Conservation (phyloP, 2,113 vertebrate species). For the Silurus glanis region DNA sequence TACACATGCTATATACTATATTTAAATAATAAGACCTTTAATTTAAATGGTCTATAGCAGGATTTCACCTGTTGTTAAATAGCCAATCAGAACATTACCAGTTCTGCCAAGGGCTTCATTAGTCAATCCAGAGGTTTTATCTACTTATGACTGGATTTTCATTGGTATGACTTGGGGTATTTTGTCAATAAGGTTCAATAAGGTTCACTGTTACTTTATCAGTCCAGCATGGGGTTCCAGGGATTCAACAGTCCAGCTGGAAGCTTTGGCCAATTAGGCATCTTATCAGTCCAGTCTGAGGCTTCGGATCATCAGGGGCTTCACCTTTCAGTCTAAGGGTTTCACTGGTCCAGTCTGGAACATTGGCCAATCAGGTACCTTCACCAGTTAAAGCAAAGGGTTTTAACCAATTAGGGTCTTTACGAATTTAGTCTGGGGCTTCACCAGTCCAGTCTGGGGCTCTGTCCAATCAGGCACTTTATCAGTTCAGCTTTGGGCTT, state of each 20-base stretch:
- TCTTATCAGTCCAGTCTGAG: neutral
- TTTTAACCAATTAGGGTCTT: neutral
- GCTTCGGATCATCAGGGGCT: neutral
- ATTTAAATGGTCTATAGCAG: neutral
- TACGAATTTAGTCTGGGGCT: neutral
- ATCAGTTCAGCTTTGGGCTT: neutral
- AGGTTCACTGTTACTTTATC: neutral
- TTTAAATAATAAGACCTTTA: neutral
- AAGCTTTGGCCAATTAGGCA: neutral
- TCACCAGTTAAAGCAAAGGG: neutral
- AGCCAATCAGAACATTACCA: neutral
- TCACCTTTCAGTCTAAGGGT: neutral
- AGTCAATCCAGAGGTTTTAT: neutral
- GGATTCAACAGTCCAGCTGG: neutral
- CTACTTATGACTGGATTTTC: neutral
- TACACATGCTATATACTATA: neutral
- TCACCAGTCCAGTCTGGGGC: neutral
- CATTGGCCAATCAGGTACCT: neutral
- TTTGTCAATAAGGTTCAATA: no score
- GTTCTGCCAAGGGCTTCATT: neutral
- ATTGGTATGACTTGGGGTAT: neutral
- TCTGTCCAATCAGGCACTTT: neutral
- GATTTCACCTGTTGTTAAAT: neutral
- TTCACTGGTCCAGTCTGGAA: no score
- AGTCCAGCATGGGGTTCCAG: neutral